phyloP scores from a whole-genome alignment of 2,888 invertebrate species.

The Euzophera pinguis region DNA sequence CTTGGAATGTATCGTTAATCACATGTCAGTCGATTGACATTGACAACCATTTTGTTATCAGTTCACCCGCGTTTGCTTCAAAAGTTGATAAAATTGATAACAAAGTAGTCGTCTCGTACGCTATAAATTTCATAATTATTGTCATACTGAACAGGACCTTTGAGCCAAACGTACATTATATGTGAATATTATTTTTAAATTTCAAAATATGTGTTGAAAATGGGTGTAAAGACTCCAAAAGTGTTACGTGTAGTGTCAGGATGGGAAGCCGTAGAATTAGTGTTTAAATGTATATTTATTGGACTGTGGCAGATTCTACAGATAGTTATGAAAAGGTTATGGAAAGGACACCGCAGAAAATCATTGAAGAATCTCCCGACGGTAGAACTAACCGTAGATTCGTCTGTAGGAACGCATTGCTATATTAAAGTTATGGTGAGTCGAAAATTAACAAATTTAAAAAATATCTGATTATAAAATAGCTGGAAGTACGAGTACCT shows the following conservation, averaged over 20 bases:
- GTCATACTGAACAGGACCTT: constrained; percentile 46
- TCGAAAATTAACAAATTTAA: constrained; percentile 9
- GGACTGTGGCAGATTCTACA: constrained; percentile 63
- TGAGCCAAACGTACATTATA: constrained; percentile 35
- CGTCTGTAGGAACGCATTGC: constrained; percentile 67
- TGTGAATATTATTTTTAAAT: constrained; percentile 15
- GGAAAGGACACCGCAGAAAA: constrained; percentile 66
- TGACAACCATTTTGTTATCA: constrained; percentile 4
- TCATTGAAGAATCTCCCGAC: constrained; percentile 35
- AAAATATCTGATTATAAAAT: no score
- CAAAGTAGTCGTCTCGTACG: constrained; percentile 28
- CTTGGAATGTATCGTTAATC: neutral
- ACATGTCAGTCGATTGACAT: neutral
- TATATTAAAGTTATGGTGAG: constrained; percentile 70
- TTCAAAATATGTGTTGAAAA: constrained; percentile 24
- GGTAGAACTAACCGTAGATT: constrained; percentile 62
- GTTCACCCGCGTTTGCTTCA: constrained; percentile 33
- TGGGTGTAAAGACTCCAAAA: constrained; percentile 50
- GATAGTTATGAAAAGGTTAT: constrained; percentile 53
- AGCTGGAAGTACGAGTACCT: no score
- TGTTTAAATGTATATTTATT: constrained; percentile 52
- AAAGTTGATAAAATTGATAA: constrained; percentile 52
- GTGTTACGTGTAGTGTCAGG: constrained; percentile 58
- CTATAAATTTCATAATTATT: constrained; percentile 17
- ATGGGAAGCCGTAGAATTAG: constrained; percentile 59